Conservation (phyloP, 1,140 invertebrate genomes). For the Colletes gigas region DNA sequence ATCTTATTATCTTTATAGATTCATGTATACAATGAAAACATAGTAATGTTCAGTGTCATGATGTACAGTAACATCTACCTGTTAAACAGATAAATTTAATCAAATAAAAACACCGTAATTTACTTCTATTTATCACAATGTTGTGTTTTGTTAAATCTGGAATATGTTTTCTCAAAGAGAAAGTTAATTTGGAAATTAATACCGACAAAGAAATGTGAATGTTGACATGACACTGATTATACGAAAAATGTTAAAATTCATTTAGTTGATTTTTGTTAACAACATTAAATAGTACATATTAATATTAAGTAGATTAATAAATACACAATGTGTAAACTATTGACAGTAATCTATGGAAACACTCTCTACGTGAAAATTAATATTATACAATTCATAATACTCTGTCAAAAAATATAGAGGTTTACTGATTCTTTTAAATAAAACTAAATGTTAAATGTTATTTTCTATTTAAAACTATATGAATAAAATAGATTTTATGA, state of each 20-base stretch:
- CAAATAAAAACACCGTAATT: not conserved
- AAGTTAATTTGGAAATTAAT: constrained; percentile 16
- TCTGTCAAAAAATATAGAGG: constrained; percentile 10
- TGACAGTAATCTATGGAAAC: constrained; percentile 16
- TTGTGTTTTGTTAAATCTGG: not conserved
- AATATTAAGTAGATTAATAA: constrained; percentile 30
- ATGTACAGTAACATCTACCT: constrained; percentile 38
- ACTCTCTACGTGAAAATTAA: constrained; percentile 29
- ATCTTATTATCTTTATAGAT: constrained; percentile 13
- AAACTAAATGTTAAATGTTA: not conserved
- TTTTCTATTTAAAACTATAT: constrained; percentile 24
- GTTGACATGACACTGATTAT: constrained; percentile 22
- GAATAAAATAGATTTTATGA: constrained; percentile 17
- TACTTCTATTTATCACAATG: constrained; percentile 4
- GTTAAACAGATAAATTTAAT: constrained; percentile 17
- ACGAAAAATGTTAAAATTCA: constrained; percentile 46
- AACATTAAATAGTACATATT: constrained; percentile 5
- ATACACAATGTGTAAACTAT: constrained; percentile 28
- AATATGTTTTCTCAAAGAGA: constrained; percentile 21
- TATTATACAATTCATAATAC: constrained; percentile 21
- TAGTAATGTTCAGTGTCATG: constrained; percentile 19
- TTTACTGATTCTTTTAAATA: constrained; percentile 22
- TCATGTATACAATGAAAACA: constrained; percentile 22
- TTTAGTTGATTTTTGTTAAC: constrained; percentile 11
- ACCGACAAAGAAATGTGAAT: not conserved